Evolutionary conservation across 30 jellyfish, hydroid and myxozoan genomes (phyloP).

Genomic region (Pelagia noctiluca): DNA sequence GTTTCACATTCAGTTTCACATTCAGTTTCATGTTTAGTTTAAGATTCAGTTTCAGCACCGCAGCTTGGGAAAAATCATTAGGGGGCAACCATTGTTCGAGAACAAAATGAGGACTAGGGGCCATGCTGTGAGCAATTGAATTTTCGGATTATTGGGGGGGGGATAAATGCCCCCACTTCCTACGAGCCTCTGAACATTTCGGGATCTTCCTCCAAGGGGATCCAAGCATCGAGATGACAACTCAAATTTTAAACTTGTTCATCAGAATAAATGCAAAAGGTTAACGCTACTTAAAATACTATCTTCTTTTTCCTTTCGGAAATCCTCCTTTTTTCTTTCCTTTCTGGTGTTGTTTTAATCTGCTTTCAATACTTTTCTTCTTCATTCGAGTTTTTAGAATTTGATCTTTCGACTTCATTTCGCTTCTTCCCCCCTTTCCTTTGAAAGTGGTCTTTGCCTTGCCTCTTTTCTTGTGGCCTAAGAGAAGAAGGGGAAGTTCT

Average conservation of each 20-base stretch:
- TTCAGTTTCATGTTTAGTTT: too few species aligned
- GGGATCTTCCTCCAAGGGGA: too few species aligned
- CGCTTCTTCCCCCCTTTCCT: conserved; percentile 39
- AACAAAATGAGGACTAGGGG: too few species aligned
- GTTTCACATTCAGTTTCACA: too few species aligned
- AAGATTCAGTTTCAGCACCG: too few species aligned
- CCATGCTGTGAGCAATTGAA: too few species aligned
- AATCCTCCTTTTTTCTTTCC: not conserved
- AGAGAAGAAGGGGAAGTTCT: not conserved
- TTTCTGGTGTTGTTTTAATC: conserved; percentile 25
- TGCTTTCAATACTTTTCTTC: conserved; percentile 42
- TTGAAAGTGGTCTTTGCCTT: not conserved
- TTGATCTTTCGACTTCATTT: conserved; percentile 83
- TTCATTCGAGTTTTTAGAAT: conserved; percentile 69
- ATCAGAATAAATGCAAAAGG: not conserved
- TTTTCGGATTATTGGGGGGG: too few species aligned
- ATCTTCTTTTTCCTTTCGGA: conserved; percentile 15
- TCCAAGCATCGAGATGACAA: not conserved
- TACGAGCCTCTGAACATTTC: not conserved
- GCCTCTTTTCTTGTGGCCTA: conserved; percentile 22
- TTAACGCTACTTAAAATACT: not conserved
- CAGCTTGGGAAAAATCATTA: too few species aligned
- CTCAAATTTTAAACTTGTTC: not conserved
- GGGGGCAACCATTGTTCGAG: too few species aligned
- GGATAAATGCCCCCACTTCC: not conserved